Conservation (phyloP, 1,140 invertebrate genomes). For the Drosophila kikkawai region DNA sequence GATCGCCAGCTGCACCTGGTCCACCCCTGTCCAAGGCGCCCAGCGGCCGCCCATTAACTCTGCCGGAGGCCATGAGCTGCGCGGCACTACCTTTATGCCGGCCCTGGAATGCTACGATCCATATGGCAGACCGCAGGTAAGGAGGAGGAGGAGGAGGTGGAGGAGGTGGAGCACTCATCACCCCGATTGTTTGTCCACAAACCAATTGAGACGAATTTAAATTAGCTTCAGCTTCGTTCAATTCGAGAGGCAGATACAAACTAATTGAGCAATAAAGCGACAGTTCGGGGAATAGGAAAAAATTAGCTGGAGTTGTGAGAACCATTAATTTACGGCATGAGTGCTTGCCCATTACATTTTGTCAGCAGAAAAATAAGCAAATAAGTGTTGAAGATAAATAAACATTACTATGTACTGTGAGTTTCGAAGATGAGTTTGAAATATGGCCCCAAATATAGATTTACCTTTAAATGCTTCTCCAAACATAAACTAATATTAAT, state of each 20-base stretch:
- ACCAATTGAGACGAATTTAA: slow-evolving; percentile 59
- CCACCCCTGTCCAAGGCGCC: slow-evolving; percentile 17
- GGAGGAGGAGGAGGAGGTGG: neutral
- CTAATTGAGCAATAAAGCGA: slow-evolving; percentile 63
- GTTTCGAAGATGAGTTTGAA: neutral
- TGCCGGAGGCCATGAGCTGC: slow-evolving; percentile 65
- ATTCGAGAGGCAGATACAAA: slow-evolving; percentile 62
- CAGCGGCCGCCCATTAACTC: slow-evolving; percentile 68
- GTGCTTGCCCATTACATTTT: slow-evolving; percentile 1
- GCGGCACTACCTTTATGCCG: slow-evolving; percentile 77
- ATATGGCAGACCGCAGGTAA: slow-evolving; percentile 82
- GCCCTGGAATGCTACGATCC: slow-evolving; percentile 84
- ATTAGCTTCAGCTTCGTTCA: slow-evolving; percentile 27
- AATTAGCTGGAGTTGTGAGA: slow-evolving; percentile 18
- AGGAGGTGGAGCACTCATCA: neutral
- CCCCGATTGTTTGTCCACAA: slow-evolving; percentile 44
- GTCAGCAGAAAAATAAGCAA: slow-evolving; percentile 10
- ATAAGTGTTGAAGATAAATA: neutral
- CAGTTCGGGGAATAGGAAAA: slow-evolving; percentile 26
- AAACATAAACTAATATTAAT: no score
- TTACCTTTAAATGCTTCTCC: no score
- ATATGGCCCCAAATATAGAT: no score
- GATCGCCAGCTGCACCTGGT: slow-evolving; percentile 54
- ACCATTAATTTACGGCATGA: neutral
- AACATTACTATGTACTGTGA: neutral